These are phyloP conservation scores for Dinomys branickii DNA, from an alignment of 2,113 vertebrate species.

Conservation along the genomic window DNA sequence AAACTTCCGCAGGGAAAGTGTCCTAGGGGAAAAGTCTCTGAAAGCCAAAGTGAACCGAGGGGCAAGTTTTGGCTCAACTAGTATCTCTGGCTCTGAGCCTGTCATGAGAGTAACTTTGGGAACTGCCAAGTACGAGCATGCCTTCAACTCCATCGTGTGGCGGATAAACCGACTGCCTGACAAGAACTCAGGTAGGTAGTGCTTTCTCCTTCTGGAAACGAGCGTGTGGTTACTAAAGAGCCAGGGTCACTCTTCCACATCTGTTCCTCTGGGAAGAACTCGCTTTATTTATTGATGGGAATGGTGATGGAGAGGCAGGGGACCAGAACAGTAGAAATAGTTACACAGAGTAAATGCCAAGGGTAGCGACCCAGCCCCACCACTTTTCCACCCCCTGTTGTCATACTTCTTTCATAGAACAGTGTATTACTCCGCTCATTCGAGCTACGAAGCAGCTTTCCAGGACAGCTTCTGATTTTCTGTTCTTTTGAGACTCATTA, in stretches of 20 bases:
- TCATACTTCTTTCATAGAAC: background rate
- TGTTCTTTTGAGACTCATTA: conserved; percentile 38
- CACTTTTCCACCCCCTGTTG: background rate
- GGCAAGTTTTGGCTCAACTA: conserved; percentile 91
- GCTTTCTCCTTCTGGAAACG: background rate
- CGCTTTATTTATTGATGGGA: background rate
- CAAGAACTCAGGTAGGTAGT: conserved; percentile 93
- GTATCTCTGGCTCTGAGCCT: conserved; percentile 91
- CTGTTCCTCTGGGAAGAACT: background rate
- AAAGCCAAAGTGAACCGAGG: conserved; percentile 95
- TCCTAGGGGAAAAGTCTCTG: conserved; percentile 92
- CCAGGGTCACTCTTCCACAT: background rate
- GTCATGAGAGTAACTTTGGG: conserved; percentile 95
- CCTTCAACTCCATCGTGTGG: conserved; percentile 94
- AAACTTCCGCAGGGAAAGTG: conserved; percentile 92
- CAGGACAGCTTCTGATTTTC: background rate
- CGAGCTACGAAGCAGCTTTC: background rate
- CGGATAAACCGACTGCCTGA: conserved; percentile 93
- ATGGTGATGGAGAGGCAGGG: no score
- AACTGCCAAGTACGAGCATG: conserved; percentile 93
- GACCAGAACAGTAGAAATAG: background rate
- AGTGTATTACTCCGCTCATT: background rate
- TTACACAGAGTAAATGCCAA: background rate
- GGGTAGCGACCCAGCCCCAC: background rate
- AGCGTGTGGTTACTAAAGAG: rapidly evolving